Percentiles rank a stretch among this genome's conserved stretches.
These are phyloP conservation scores for Sebastes nivosus DNA, from an alignment of 2,797 vertebrate species.

Conservation along the genomic window DNA sequence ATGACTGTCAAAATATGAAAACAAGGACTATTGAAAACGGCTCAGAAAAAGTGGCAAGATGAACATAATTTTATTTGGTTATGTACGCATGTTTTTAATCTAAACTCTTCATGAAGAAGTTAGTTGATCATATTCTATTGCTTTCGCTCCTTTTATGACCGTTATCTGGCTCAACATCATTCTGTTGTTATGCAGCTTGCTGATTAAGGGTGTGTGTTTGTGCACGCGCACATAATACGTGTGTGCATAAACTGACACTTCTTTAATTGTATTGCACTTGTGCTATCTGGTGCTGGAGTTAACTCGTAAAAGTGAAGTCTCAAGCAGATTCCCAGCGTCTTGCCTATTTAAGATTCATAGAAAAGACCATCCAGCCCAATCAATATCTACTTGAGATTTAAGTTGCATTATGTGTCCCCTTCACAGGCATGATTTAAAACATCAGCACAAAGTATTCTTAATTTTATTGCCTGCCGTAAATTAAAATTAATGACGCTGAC, in stretches of 20 bases:
- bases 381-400: slow-evolving; percentile 89
- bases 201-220: slow-evolving; percentile 49
- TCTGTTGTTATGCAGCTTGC: slow-evolving; percentile 60
- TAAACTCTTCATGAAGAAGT: slow-evolving; percentile 13
- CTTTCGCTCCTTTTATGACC: slow-evolving; percentile 49
- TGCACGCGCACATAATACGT: neutral
- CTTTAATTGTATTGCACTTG: slow-evolving; percentile 80
- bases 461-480: slow-evolving; percentile 99
- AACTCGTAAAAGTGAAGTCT: slow-evolving; percentile 85
- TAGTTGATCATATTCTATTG: slow-evolving; percentile 8
- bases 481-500: slow-evolving; percentile 99
- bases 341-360: slow-evolving; percentile 89
- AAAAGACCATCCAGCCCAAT: slow-evolving; percentile 87
- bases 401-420: slow-evolving; percentile 88
- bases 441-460: slow-evolving; percentile 99
- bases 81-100: neutral
- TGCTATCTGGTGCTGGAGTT: slow-evolving; percentile 76
- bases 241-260: slow-evolving; percentile 70
- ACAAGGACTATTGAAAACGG: slow-evolving; percentile 7
- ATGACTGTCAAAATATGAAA: slow-evolving; percentile 50
- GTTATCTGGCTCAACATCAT: slow-evolving; percentile 53
- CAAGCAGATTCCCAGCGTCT: slow-evolving; percentile 83
- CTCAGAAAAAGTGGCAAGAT: neutral
- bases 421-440: slow-evolving; percentile 95
- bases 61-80: slow-evolving; percentile 7